Conservation (phyloP, 2,113 vertebrate genomes). For the Toxotes jaculatrix region DNA sequence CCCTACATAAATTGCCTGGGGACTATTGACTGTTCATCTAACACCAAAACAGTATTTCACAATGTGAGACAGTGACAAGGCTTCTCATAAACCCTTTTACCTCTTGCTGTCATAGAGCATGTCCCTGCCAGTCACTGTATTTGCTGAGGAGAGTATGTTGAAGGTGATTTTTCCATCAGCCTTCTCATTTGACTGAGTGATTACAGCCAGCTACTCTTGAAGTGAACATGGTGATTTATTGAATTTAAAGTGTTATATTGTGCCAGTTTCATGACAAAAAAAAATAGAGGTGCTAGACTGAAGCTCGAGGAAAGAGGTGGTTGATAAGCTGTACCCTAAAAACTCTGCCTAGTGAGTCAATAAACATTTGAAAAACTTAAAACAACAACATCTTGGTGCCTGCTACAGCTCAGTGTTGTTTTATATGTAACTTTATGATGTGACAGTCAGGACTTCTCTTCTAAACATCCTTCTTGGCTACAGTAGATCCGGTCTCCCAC, state of each 20-base stretch:
- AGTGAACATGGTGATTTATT: neutral
- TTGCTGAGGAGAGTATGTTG: neutral
- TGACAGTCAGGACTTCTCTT: neutral
- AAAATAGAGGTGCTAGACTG: neutral
- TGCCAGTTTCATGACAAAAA: neutral
- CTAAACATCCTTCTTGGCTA: conserved; percentile 21
- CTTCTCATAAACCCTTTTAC: neutral
- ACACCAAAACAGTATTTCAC: no score
- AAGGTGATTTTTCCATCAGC: neutral
- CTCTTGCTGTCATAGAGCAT: neutral
- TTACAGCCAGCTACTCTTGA: neutral
- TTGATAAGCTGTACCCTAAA: neutral
- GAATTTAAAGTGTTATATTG: neutral
- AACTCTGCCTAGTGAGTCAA: neutral
- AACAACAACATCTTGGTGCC: neutral
- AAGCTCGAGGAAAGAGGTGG: neutral
- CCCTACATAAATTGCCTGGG: no score
- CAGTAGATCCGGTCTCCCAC: neutral
- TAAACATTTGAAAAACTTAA: neutral
- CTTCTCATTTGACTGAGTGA: neutral
- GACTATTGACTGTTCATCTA: no score
- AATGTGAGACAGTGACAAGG: no score
- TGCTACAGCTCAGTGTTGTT: conserved; percentile 6
- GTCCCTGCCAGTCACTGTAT: neutral
- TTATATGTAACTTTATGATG: neutral